Evolutionary conservation across 2,797 vertebrate genomes (phyloP), one percentile per base, ranked within the genome.

Genomic region (Tiaroga cobitis): DNA sequence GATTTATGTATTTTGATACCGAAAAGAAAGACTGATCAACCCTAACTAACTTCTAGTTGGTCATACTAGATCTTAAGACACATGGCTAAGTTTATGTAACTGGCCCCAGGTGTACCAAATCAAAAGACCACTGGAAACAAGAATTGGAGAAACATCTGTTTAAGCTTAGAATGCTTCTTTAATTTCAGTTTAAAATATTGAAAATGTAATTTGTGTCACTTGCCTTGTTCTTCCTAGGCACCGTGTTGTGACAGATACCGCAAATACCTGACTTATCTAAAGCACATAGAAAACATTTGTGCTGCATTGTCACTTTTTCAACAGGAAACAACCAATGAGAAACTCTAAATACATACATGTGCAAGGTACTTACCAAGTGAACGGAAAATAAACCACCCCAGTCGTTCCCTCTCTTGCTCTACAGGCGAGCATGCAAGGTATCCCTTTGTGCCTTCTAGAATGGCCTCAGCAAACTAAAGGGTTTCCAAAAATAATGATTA

Each of bases 231-330:
- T 69, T 81, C 43, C 16, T 51, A 51, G 63, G 49, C n/a, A 68
- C 26, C 9, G 3, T 81, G 43, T 69, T 15, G 19, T 37, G 43
- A 81, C 79, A 81, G 19, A 69, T 34, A 34, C 65, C 79, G 37
- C 79, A 81, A 81, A 81, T 51, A 24, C 79, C 43, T 68, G 79
- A 51, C 65, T 18, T 81, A 69, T 80, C 77, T 80, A 46, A 69
- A 69, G 65, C 41, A 59, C 21, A 59, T n/a, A 59, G 9, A 24
- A 59, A 59, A 54, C 21, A 59, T 59, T 10, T 59, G 9, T 59
- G 54, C 21, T 59, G 8, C 9, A 59, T 10, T 24, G 9, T n/a
- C 3, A n/a, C 24, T 56, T 9, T 56, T 56, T 24, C 54, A 24
- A 80, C 24, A 69, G 37, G 56, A 65, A 41, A 79, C 56, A 65